Conservation (phyloP, 1,140 invertebrate genomes). For the Diprion similis region DNA sequence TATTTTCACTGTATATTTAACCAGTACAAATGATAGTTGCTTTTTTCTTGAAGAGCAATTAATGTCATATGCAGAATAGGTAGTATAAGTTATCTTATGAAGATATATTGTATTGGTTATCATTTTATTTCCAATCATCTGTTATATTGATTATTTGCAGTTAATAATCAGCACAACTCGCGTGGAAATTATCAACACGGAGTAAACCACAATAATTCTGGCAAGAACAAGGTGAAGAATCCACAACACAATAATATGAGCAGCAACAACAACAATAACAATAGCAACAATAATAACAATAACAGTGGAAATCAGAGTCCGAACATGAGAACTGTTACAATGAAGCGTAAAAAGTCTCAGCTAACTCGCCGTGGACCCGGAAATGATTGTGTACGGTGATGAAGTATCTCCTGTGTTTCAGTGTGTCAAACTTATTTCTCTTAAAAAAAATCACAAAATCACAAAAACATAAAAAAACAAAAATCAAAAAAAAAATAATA, state of each 20-base stretch:
- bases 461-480: background rate
- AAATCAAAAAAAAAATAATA: background rate
- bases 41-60: too few relatives aligned
- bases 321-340: constrained; percentile 42
- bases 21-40: too few relatives aligned
- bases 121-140: background rate
- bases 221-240: constrained; percentile 53
- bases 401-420: constrained; percentile 38
- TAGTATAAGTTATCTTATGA: too few relatives aligned
- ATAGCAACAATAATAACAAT: constrained; percentile 47
- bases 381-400: constrained; percentile 59
- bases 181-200: constrained; percentile 49
- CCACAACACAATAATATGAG: constrained; percentile 44
- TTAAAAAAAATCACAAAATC: background rate
- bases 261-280: constrained; percentile 46
- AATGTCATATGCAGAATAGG: too few relatives aligned
- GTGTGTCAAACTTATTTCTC: constrained; percentile 8
- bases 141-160: constrained; percentile 34
- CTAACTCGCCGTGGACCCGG: constrained; percentile 49
- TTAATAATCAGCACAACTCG: constrained; percentile 51
- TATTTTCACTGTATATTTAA: background rate
- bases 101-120: too few relatives aligned
- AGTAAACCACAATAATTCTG: constrained; percentile 50
- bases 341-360: constrained; percentile 56
- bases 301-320: constrained; percentile 49